Evolutionary conservation across 2,888 invertebrate species (phyloP).

Genomic region (Cheiracanthium punctorium): DNA sequence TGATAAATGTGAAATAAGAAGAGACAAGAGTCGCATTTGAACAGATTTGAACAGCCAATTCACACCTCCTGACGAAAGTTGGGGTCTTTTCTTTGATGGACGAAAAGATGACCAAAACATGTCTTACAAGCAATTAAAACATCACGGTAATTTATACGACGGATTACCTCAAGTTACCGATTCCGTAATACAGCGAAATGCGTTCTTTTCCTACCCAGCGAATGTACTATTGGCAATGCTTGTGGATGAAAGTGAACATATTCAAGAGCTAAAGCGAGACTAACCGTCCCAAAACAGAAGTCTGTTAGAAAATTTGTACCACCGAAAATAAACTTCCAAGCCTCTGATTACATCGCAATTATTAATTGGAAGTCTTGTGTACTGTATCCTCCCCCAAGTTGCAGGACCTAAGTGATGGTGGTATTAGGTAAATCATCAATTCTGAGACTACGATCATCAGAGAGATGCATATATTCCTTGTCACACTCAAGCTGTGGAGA

Average conservation of each 20-base stretch:
- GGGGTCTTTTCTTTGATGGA: conserved; percentile 7
- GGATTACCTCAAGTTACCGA: background rate
- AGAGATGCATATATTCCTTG: background rate
- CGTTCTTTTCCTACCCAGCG: background rate
- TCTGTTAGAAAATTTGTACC: background rate
- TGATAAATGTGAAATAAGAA: conserved; percentile 10
- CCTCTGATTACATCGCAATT: background rate
- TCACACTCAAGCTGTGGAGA: background rate
- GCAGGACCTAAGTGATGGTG: background rate
- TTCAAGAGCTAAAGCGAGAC: background rate
- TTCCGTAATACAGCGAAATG: background rate
- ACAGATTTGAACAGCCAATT: conserved; percentile 19
- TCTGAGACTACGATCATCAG: too few species aligned
- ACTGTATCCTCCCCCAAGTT: background rate
- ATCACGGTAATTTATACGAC: background rate
- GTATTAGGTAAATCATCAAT: background rate
- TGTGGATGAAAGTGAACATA: background rate
- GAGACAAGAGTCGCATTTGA: background rate
- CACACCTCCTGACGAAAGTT: conserved; percentile 4
- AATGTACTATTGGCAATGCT: conserved; percentile 2
- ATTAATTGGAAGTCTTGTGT: background rate
- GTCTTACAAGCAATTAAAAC: background rate
- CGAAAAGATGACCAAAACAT: conserved; percentile 3
- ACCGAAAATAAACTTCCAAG: background rate
- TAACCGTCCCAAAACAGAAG: background rate